These are phyloP conservation scores for Morpho achilles DNA, from an alignment of 2,888 invertebrate species.

Conservation along the genomic window DNA sequence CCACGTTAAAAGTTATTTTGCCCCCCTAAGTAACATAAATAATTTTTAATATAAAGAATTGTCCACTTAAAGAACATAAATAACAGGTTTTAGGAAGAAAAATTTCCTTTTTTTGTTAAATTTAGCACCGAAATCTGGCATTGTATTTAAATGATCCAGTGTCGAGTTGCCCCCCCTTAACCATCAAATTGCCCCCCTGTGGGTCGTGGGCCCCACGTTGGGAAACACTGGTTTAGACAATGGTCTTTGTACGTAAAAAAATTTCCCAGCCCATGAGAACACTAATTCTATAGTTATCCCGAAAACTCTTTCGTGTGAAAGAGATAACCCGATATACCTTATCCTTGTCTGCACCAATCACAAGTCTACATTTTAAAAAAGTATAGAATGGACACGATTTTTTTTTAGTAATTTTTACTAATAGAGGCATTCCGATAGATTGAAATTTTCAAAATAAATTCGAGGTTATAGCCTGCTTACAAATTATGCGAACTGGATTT, in stretches of 20 bases:
- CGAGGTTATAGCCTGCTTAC: slow-evolving; percentile 29
- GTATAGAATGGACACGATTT: slow-evolving; percentile 48
- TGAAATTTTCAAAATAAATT: slow-evolving; percentile 34
- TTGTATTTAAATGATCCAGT: too few relatives aligned
- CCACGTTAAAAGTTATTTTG: too few relatives aligned
- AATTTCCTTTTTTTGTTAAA: too few relatives aligned
- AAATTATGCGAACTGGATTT: slow-evolving; percentile 23
- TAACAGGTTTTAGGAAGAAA: too few relatives aligned
- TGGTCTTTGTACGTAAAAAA: slow-evolving; percentile 8
- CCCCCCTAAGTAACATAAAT: too few relatives aligned
- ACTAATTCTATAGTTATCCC: slow-evolving; percentile 75
- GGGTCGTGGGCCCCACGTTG: too few relatives aligned
- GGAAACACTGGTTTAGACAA: too few relatives aligned
- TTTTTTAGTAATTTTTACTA: slow-evolving; percentile 23
- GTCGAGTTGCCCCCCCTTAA: too few relatives aligned
- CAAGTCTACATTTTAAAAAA: slow-evolving; percentile 37
- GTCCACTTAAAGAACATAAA: too few relatives aligned
- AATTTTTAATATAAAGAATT: too few relatives aligned
- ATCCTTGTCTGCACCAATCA: slow-evolving; percentile 55
- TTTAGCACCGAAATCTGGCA: too few relatives aligned
- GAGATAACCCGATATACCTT: slow-evolving; percentile 44
- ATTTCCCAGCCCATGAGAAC: slow-evolving; percentile 29
- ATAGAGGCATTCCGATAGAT: slow-evolving; percentile 27
- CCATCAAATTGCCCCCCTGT: too few relatives aligned
- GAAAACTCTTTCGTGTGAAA: slow-evolving; percentile 57